phyloP scores from a whole-genome alignment of 2,888 invertebrate species.

The Leptopilina syphax region DNA sequence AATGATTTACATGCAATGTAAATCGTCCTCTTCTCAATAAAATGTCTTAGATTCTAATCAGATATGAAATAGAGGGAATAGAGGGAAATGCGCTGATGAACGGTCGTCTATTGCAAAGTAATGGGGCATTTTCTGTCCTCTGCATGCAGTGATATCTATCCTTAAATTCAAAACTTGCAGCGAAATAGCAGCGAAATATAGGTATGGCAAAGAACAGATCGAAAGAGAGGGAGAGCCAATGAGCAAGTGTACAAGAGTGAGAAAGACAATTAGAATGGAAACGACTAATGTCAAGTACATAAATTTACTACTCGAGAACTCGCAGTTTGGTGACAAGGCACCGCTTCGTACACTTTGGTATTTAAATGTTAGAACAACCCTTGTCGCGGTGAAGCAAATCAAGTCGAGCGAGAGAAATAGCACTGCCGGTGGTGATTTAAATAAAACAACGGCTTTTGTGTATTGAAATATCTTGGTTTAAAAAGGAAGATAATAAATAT shows the following conservation, averaged over 20 bases:
- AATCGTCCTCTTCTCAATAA: too few species aligned
- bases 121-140: slow-evolving; percentile 23
- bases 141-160: slow-evolving; percentile 1
- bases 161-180: slow-evolving; percentile 44
- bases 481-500: not conserved
- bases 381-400: slow-evolving; percentile 8
- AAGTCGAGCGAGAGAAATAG: slow-evolving; percentile 6
- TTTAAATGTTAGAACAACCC: slow-evolving; percentile 68
- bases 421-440: not conserved
- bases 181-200: slow-evolving; percentile 72
- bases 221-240: slow-evolving; percentile 18
- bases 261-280: slow-evolving; percentile 22
- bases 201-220: slow-evolving; percentile 65
- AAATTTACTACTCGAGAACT: slow-evolving; percentile 61
- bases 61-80: not conserved
- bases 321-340: slow-evolving; percentile 62
- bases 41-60: too few species aligned
- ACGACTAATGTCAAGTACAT: slow-evolving; percentile 59
- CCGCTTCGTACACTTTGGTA: slow-evolving; percentile 68
- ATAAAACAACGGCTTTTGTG: too few species aligned
- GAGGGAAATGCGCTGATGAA: not conserved
- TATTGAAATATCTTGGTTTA: not conserved
- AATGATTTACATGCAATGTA: too few species aligned
- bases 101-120: slow-evolving; percentile 19
- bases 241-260: not conserved